Evolutionary conservation across 1,140 invertebrate genomes (phyloP).

Genomic region (Lasioglossum albipes): DNA sequence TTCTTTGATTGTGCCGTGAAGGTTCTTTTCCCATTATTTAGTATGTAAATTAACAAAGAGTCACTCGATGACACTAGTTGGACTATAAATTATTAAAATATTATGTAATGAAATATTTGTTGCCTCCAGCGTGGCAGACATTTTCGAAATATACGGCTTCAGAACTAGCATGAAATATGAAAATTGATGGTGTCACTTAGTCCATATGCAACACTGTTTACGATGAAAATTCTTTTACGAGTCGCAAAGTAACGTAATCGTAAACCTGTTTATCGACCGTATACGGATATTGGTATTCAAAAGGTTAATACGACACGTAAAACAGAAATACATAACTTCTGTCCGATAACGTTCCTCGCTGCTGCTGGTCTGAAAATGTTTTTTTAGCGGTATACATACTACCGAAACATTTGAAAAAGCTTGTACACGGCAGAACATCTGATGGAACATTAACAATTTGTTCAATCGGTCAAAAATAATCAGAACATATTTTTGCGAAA

Average conservation of each 20-base stretch:
- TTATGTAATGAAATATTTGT: background rate
- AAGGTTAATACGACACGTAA: background rate
- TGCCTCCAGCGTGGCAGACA: no score
- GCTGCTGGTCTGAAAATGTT: background rate
- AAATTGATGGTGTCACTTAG: background rate
- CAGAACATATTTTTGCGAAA: no score
- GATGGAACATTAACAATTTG: background rate
- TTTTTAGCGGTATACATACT: background rate
- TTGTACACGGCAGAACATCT: background rate
- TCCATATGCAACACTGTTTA: background rate
- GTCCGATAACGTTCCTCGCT: background rate
- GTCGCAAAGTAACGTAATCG: background rate
- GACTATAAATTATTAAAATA: no score
- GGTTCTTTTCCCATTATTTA: no score
- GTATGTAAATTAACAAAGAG: no score
- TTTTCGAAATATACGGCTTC: background rate
- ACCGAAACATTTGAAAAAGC: background rate
- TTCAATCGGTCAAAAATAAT: no score
- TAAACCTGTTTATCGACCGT: conserved; percentile 15
- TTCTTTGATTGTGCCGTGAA: no score
- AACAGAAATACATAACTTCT: conserved; percentile 3
- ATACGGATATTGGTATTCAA: conserved; percentile 1
- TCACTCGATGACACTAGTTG: no score
- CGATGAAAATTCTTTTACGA: background rate
- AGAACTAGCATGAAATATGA: background rate